Evolutionary conservation across 2,888 invertebrate species (phyloP).

Genomic region (Cheiracanthium punctorium): DNA sequence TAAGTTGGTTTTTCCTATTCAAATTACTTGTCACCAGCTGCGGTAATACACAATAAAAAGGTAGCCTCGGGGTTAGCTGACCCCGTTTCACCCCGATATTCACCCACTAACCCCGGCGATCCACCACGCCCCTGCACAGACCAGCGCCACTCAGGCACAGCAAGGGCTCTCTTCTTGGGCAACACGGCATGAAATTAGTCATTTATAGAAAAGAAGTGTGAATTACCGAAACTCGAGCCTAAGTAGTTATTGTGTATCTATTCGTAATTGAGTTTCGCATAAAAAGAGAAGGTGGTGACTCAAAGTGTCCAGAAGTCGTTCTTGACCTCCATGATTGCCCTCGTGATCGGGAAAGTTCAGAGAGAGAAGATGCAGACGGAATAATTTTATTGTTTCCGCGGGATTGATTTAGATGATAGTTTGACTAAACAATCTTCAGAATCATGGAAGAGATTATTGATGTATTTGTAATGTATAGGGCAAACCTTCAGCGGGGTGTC

Average conservation of each 20-base stretch:
- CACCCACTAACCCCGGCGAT: constrained; percentile 34
- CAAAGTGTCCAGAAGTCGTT: too few relatives aligned
- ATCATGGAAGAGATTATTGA: too few relatives aligned
- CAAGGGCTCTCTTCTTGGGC: background rate
- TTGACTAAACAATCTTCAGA: too few relatives aligned
- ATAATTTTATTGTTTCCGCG: too few relatives aligned
- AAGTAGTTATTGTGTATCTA: background rate
- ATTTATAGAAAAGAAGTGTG: background rate
- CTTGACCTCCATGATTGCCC: background rate
- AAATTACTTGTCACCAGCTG: constrained; percentile 14
- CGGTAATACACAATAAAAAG: constrained; percentile 6
- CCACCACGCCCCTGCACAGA: constrained; percentile 24
- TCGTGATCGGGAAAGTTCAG: background rate
- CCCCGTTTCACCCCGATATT: constrained; percentile 49
- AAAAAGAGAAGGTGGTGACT: too few relatives aligned
- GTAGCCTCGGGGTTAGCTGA: background rate
- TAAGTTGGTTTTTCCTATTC: background rate
- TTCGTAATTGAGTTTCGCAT: too few relatives aligned
- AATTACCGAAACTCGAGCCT: background rate
- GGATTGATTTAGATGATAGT: too few relatives aligned
- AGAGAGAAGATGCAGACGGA: too few relatives aligned
- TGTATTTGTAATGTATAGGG: too few relatives aligned
- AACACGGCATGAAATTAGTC: background rate
- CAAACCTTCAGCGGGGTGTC: too few relatives aligned
- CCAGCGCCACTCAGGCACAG: constrained; percentile 8